Conservation (phyloP, 2,888 invertebrate species). For the Luperina testacea region DNA sequence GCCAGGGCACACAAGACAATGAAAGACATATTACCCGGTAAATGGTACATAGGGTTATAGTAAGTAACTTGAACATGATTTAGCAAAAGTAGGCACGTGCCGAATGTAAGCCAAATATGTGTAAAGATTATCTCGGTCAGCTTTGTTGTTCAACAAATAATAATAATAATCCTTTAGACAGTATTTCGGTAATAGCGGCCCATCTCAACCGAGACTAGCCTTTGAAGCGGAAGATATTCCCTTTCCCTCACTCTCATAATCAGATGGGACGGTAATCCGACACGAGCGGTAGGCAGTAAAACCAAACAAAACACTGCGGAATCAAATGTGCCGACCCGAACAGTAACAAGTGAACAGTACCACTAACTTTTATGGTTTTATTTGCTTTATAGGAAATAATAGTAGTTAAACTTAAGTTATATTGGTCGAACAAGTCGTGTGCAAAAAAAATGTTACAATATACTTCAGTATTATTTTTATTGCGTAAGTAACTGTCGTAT, state of each 20-base stretch:
- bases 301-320: neutral
- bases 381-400: slow-evolving; percentile 19
- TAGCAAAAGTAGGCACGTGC: neutral
- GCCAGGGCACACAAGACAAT: no score
- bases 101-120: neutral
- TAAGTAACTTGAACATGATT: neutral
- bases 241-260: no score
- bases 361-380: slow-evolving; percentile 14
- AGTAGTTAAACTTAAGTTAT: neutral
- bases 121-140: neutral
- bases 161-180: no score
- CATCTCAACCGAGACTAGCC: no score
- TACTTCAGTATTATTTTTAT: slow-evolving; percentile 29
- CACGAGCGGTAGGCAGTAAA: no score
- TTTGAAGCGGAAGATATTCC: no score
- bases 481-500: slow-evolving; percentile 48
- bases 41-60: no score
- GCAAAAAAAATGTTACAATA: slow-evolving; percentile 31
- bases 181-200: no score
- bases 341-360: neutral
- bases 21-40: no score
- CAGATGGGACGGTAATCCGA: no score
- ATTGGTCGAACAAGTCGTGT: neutral
- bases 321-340: neutral
- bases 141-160: neutral